These are phyloP conservation scores for Centroberyx gerrardi DNA, from an alignment of 2,797 vertebrate genomes.

Conservation along the genomic window DNA sequence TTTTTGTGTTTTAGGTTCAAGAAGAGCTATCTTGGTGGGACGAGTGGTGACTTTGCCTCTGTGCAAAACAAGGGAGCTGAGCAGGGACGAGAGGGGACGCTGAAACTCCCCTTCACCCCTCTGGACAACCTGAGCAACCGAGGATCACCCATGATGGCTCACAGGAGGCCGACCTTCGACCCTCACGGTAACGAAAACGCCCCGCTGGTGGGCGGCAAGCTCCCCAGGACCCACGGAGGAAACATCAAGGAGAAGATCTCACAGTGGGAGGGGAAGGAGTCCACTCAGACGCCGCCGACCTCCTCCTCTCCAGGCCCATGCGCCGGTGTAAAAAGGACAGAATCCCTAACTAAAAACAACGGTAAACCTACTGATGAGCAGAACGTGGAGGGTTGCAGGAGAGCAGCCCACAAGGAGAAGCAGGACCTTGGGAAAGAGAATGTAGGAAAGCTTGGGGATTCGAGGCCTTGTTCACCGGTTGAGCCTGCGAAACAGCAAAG, in stretches of 20 bases:
- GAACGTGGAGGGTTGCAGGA: constrained; percentile 75
- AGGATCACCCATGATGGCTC: constrained; percentile 83
- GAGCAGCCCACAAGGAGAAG: constrained; percentile 68
- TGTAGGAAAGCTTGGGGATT: constrained; percentile 52
- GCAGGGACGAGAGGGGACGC: constrained; percentile 50
- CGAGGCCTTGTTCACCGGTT: constrained; percentile 52
- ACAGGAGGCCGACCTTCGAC: constrained; percentile 84
- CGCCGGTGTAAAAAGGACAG: constrained; percentile 69
- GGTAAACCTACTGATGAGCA: constrained; percentile 48
- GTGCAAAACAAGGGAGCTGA: constrained; percentile 50
- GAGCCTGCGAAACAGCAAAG: constrained; percentile 57
- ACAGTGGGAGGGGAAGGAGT: constrained; percentile 95
- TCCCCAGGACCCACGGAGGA: constrained; percentile 81
- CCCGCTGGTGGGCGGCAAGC: constrained; percentile 78
- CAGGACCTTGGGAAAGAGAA: constrained; percentile 77
- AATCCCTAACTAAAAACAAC: constrained; percentile 74
- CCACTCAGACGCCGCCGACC: constrained; percentile 52
- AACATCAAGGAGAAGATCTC: constrained; percentile 97
- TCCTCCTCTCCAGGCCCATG: constrained; percentile 44
- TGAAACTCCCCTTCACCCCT: constrained; percentile 68
- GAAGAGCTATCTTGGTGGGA: constrained; percentile 41
- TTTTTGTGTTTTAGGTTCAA: constrained; percentile 57
- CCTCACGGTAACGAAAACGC: constrained; percentile 77
- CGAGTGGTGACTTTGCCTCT: constrained; percentile 46
- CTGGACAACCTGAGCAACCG: constrained; percentile 77